Base-by-base conservation (phyloP, 1,140 invertebrate species). In the Monochamus saltuarius region DNA sequence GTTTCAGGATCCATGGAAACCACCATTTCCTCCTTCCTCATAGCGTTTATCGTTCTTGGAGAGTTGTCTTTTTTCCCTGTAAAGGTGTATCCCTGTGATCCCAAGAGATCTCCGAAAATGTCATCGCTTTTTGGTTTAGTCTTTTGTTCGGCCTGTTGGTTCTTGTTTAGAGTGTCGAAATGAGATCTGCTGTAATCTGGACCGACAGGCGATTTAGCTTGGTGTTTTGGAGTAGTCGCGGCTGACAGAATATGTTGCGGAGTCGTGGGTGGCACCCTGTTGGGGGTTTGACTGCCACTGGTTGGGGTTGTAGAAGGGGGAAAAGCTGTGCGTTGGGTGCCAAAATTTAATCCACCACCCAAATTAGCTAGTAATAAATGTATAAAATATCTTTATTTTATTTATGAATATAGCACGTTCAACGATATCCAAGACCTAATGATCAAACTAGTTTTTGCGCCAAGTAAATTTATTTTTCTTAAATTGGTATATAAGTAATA, bases 1-100 rank as follows among this genome's bases (percentile, higher is more conserved):
- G 90, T 90, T 62, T 96, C 92, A 0, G 94, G 94, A 79, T 97
- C 94, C 88, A 94, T 94, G 29, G 90, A 89, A 66, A 86, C 90
- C 0, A 85, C 88, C 61, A 94, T 78, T 67, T 95, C 90, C 56
- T 90, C 89, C 73, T 94, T 95, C 13, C 92, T 83, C 92, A 97
- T 94, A 65, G 91, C 90, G 73, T 94, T 95, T 60, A 97, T 94
- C 1, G 94, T 95, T 64, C 88, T 88, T 0, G 93, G 92, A 11
- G 88, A 89, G 42, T 84, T 77, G 53, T 90, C 86, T 56, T 88
- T 89, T 67, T 89, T 90, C 1, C 82, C 79, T 7, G 87, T 86
- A 76, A 93, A 92, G 52, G 87, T 87, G 68, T 95, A 96, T 0
- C 90, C 90, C 72, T 95, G 92, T 65, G 88, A 89, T 1, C 93